Percentiles rank a stretch among this genome's conserved stretches.
Conservation (phyloP, 2,113 vertebrate genomes). For the Serilophus lunatus region DNA sequence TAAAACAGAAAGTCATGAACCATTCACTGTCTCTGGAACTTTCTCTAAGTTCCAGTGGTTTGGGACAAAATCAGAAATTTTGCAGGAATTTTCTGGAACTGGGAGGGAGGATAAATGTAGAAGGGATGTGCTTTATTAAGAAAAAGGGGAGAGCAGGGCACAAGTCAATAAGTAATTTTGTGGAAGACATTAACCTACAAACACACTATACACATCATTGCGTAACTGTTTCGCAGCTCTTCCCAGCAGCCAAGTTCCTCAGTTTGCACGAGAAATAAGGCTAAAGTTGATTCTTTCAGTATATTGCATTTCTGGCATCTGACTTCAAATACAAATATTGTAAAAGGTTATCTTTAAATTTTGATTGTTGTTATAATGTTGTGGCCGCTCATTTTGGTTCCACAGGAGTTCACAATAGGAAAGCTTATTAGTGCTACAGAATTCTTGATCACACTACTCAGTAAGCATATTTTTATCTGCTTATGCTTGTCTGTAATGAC, state of each 20-base stretch:
- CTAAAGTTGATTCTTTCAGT: neutral
- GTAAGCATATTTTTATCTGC: neutral
- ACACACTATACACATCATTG: neutral
- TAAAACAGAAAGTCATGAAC: neutral
- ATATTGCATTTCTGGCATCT: neutral
- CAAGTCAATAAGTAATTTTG: neutral
- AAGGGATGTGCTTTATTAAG: neutral
- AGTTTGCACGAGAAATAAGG: neutral
- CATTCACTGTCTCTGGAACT: neutral
- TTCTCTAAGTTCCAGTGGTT: neutral
- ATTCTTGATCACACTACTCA: neutral
- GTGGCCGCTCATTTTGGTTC: neutral
- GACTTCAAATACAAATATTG: neutral
- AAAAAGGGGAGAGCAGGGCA: accelerated
- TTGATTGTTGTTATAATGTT: neutral
- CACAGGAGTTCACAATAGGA: neutral
- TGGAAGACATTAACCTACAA: neutral
- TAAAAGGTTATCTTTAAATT: neutral
- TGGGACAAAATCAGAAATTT: neutral
- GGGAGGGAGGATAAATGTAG: neutral
- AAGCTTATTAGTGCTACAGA: neutral
- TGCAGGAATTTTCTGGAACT: neutral
- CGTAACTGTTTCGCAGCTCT: neutral
- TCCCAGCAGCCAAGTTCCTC: neutral
- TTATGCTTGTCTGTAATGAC: neutral